These are phyloP conservation scores for Oedothorax gibbosus DNA, from an alignment of 1,140 invertebrate species.

Conservation along the genomic window DNA sequence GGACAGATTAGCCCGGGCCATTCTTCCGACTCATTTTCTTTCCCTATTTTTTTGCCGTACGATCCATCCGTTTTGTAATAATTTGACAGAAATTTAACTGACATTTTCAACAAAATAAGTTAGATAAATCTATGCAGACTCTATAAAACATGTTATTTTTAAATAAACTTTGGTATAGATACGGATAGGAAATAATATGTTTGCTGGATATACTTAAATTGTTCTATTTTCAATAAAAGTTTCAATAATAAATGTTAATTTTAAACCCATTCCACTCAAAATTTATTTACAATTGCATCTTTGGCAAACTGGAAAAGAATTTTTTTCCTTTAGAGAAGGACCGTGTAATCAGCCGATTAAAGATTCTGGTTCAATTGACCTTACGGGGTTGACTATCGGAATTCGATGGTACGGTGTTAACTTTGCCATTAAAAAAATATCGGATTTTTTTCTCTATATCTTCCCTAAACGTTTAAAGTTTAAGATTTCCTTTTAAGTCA, in stretches of 20 bases:
- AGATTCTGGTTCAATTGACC: slow-evolving; percentile 45
- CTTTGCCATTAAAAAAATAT: slow-evolving; percentile 54
- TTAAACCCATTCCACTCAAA: no score
- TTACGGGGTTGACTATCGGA: slow-evolving; percentile 38
- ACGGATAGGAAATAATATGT: no score
- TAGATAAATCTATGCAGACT: no score
- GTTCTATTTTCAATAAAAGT: no score
- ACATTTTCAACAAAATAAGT: not conserved
- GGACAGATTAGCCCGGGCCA: slow-evolving; percentile 47
- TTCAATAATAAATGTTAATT: no score
- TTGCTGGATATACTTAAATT: no score
- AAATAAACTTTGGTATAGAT: no score
- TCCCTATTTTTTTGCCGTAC: not conserved
- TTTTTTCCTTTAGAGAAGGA: no score
- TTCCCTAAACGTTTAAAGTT: slow-evolving; percentile 9
- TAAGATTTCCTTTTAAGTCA: slow-evolving; percentile 5
- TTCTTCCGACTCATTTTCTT: slow-evolving; percentile 24
- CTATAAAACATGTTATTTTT: no score
- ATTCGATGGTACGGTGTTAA: slow-evolving; percentile 49
- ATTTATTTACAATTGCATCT: not conserved
- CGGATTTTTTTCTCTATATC: slow-evolving; percentile 14
- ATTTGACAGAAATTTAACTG: not conserved
- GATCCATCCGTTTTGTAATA: not conserved
- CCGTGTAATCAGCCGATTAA: slow-evolving; percentile 35
- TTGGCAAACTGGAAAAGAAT: no score